Conservation (phyloP, 2,113 vertebrate genomes). For the Pyrgilauda ruficollis region DNA sequence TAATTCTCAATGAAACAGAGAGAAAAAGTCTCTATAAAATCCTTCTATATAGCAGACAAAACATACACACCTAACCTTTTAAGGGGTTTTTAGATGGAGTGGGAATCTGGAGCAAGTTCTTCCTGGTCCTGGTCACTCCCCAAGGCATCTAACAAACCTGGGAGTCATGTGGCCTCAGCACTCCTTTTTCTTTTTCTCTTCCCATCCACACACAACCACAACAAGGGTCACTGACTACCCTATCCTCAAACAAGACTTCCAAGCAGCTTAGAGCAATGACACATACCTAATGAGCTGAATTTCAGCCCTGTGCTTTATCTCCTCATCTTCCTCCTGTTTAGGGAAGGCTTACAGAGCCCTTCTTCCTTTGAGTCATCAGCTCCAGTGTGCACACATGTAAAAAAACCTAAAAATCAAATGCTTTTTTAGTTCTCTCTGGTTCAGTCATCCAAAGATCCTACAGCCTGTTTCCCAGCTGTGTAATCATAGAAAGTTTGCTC, state of each 20-base stretch:
- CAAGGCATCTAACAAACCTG: not conserved
- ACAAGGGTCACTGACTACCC: fast-evolving
- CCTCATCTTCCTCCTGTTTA: not conserved
- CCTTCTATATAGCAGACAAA: fast-evolving
- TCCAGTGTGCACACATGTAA: not conserved
- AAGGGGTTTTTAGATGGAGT: not conserved
- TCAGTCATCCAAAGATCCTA: constrained; percentile 31
- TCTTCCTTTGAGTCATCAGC: not conserved
- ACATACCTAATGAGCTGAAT: not conserved
- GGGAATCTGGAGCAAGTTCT: not conserved
- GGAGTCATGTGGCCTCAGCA: fast-evolving
- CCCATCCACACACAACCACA: not conserved
- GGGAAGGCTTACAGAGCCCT: not conserved
- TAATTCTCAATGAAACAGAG: not conserved
- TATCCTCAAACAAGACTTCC: not conserved
- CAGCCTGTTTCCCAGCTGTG: constrained; percentile 12
- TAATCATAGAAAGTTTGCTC: constrained; percentile 55
- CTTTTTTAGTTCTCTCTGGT: not conserved
- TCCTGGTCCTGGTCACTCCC: not conserved
- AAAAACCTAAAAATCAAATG: constrained; percentile 14
- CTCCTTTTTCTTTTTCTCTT: not conserved
- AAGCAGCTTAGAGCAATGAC: not conserved
- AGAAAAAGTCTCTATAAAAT: not conserved
- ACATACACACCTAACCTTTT: not conserved
- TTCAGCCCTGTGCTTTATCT: not conserved